Conservation (phyloP, 2,888 invertebrate genomes). For the Iphiclides podalirius region DNA sequence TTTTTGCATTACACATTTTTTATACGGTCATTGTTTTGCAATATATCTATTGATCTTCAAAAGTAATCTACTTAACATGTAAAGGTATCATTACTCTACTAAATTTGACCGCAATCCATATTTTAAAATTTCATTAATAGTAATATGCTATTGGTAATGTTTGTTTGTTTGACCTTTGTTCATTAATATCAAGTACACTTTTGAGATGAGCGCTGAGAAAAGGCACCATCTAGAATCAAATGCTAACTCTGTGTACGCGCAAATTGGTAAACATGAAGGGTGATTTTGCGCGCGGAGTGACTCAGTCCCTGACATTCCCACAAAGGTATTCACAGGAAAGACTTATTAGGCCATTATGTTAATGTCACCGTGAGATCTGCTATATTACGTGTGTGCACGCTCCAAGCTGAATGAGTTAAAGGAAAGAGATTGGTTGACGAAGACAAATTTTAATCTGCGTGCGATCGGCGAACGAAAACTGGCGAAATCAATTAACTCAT, state of each 20-base stretch:
- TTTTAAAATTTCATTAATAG: constrained; percentile 22
- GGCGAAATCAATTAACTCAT: constrained; percentile 54
- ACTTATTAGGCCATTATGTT: constrained; percentile 63
- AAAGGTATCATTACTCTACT: constrained; percentile 15
- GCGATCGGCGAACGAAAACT: constrained; percentile 38
- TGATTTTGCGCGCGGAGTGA: constrained; percentile 54
- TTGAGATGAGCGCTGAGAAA: background rate
- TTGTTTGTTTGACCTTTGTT: constrained; percentile 14
- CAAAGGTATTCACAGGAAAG: constrained; percentile 67
- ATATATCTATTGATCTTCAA: constrained; percentile 18
- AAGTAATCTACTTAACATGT: constrained; percentile 19
- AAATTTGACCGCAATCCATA: constrained; percentile 21
- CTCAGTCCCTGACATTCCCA: constrained; percentile 66
- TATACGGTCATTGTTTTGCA: constrained; percentile 29
- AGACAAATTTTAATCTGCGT: constrained; percentile 31
- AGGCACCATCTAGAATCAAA: constrained; percentile 28
- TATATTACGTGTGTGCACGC: constrained; percentile 11
- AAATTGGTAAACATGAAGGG: constrained; percentile 48
- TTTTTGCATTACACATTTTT: constrained; percentile 37
- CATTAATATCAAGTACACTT: constrained; percentile 14
- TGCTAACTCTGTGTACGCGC: constrained; percentile 35
- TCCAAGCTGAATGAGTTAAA: constrained; percentile 1
- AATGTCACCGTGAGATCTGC: constrained; percentile 62
- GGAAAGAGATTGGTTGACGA: constrained; percentile 39
- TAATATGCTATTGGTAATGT: constrained; percentile 18